Evolutionary conservation across 2,797 vertebrate genomes (phyloP).

Genomic region (Pangasius sanitwongsei): DNA sequence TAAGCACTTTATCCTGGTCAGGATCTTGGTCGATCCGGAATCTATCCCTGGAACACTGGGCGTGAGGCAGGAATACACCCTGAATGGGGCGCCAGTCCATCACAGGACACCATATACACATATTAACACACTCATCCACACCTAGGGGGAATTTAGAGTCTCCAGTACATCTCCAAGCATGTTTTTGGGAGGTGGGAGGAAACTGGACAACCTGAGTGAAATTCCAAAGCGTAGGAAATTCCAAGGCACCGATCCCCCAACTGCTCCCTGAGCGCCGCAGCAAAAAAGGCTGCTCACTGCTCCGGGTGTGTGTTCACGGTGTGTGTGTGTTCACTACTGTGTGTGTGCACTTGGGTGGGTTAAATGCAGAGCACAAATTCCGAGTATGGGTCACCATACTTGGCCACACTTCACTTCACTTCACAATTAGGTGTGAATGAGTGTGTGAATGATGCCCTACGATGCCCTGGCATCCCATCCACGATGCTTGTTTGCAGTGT

Average conservation of each 20-base stretch:
- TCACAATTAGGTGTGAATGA: not conserved
- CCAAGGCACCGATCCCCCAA: too few species aligned
- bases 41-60: not conserved
- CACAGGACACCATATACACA: not conserved
- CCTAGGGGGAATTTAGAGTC: not conserved
- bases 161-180: not conserved
- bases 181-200: not conserved
- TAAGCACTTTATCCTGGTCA: not conserved
- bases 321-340: too few species aligned
- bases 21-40: too few species aligned
- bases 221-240: not conserved
- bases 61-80: not conserved
- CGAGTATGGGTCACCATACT: too few species aligned
- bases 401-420: too few species aligned
- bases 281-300: too few species aligned
- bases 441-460: too few species aligned
- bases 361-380: too few species aligned
- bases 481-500: not conserved
- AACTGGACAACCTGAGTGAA: not conserved
- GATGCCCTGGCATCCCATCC: not conserved
- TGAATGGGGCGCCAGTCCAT: not conserved
- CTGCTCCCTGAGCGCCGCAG: too few species aligned
- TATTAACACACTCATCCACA: not conserved
- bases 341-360: too few species aligned
- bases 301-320: too few species aligned